A percentile compares a stretch with the other conserved stretches of the same genome.
These are phyloP conservation scores for Caenorhabditis sp. DNA, from an alignment of 2,888 invertebrate genomes.

Conservation along the genomic window DNA sequence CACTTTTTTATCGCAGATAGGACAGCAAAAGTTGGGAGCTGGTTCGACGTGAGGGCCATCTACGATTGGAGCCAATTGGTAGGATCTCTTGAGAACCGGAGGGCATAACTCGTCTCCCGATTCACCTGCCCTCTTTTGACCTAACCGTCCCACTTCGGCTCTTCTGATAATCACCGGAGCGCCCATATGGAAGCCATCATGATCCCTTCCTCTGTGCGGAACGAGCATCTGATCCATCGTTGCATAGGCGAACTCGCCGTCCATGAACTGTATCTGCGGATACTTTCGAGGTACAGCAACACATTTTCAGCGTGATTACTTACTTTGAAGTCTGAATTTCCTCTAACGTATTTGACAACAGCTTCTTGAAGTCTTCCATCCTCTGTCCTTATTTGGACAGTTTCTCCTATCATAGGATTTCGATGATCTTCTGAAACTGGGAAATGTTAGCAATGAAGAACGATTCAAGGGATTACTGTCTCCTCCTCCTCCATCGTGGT, in stretches of 20 bases:
- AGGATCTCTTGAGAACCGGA: slow-evolving; percentile 47
- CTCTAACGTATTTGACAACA: slow-evolving; percentile 44
- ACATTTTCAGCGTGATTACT: background rate
- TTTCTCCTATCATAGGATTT: slow-evolving; percentile 50
- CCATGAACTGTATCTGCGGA: slow-evolving; percentile 71
- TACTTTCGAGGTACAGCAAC: background rate
- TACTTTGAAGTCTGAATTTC: slow-evolving; percentile 44
- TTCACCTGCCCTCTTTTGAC: slow-evolving; percentile 49
- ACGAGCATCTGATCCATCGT: slow-evolving; percentile 66
- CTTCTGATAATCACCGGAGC: slow-evolving; percentile 19
- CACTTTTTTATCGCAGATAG: slow-evolving; percentile 76
- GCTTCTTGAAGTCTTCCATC: slow-evolving; percentile 54
- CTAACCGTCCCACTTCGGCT: slow-evolving; percentile 17
- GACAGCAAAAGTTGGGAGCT: slow-evolving; percentile 73
- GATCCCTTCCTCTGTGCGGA: slow-evolving; percentile 33
- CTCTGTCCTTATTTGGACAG: slow-evolving; percentile 40
- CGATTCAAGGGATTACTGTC: background rate
- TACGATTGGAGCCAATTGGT: slow-evolving; percentile 30
- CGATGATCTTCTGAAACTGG: slow-evolving; percentile 26
- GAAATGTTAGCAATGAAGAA: too few species aligned
- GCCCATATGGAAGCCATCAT: slow-evolving; percentile 33
- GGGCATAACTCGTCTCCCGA: slow-evolving; percentile 28
- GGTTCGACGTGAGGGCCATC: slow-evolving; percentile 37
- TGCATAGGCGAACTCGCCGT: slow-evolving; percentile 75
- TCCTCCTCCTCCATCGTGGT: slow-evolving; percentile 6